These are phyloP conservation scores for Coregonus clupeaformis DNA, from an alignment of 2,113 vertebrate genomes.

Conservation along the genomic window DNA sequence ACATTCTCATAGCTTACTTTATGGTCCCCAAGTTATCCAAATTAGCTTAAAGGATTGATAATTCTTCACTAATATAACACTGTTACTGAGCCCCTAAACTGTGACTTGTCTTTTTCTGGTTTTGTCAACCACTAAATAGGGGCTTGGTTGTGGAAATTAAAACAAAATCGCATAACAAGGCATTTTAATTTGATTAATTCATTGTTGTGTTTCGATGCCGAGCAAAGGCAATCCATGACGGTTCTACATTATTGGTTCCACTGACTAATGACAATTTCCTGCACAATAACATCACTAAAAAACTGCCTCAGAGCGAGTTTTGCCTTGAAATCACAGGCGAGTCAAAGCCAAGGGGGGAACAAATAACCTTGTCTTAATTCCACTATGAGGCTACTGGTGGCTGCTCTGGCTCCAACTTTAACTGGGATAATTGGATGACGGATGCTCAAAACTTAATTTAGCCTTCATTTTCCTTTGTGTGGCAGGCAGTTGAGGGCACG, in stretches of 20 bases:
- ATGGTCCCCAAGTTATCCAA: constrained; percentile 79
- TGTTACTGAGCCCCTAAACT: constrained; percentile 78
- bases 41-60: constrained; percentile 86
- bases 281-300: constrained; percentile 79
- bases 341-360: constrained; percentile 73
- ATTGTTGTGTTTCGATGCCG: constrained; percentile 80
- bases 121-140: constrained; percentile 77
- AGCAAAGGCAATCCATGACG: constrained; percentile 75
- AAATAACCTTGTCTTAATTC: constrained; percentile 75
- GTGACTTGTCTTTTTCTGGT: constrained; percentile 75
- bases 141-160: constrained; percentile 83
- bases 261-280: constrained; percentile 83
- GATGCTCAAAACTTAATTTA: constrained; percentile 55
- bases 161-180: constrained; percentile 81
- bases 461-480: constrained; percentile 17
- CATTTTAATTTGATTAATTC: constrained; percentile 86
- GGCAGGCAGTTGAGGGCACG: constrained; percentile 20
- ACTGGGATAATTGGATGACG: constrained; percentile 39
- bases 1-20: constrained; percentile 75
- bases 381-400: constrained; percentile 60
- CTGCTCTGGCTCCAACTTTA: constrained; percentile 47
- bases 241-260: constrained; percentile 83
- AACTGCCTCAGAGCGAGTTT: constrained; percentile 77
- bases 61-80: constrained; percentile 82
- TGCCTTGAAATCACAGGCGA: constrained; percentile 71